Evolutionary conservation across 2,888 invertebrate species (phyloP), one percentile per base, ranked within the genome.

Genomic region (Patella ulyssiponensis): DNA sequence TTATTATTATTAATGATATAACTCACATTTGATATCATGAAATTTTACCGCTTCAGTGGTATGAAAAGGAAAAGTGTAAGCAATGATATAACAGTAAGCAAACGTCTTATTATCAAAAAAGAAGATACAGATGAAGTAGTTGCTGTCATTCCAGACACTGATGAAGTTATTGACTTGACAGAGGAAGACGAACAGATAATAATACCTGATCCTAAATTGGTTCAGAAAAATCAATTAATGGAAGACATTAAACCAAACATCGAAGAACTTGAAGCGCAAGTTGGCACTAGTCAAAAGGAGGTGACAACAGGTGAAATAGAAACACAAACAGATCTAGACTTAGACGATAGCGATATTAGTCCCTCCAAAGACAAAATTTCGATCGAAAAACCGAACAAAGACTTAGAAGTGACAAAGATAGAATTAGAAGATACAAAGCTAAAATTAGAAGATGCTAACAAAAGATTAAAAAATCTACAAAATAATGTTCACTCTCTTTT

Each of bases 401-500:
- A 44, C 7, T 52, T 17, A 44, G 27, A 11, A 54, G 52, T 17
- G 54, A 73, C n/a, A 44, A 44, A 44, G 44, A 44, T 15, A 58
- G 58, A 64, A 17, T 33, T 33, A 72, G 72, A 15, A n/a, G 20
- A 33, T 69, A 20, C 64, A 20, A 23, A 54, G 74, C 20, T 56
- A 64, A 5, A 58, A 71, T 15, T 23, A 20, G 1, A 77, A 75
- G 54, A 70, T 71, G 20, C 54, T 76, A 54, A 72, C 52, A 20
- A 33, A 14, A 76, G 80, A 17, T 76, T 86, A 33, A 70, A 73
- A 44, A 78, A 77, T 69, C 81, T 87, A 33, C 86, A 86, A 71
- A 79, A 74, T 20, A 85, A 86, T 77, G 83, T 87, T 15, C 82
- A 83, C 79, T 81, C 83, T 70, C 78, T 87, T 53, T 79, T 86